Evolutionary conservation across 1,140 invertebrate species (phyloP).

Genomic region (Rhyzopertha dominica): DNA sequence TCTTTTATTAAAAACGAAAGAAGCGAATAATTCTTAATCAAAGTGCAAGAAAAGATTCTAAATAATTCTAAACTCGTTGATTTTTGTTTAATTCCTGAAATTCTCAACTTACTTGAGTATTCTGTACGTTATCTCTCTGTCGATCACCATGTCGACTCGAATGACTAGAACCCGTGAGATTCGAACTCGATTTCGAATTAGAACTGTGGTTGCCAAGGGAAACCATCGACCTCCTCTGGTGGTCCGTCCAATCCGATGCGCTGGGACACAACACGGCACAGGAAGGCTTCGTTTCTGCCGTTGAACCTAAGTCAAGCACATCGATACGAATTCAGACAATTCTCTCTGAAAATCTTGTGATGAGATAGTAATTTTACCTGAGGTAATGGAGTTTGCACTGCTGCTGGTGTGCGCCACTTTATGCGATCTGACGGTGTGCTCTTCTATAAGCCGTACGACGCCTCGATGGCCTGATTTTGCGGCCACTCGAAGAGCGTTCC

Average conservation of each 20-base stretch:
- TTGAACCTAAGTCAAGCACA: constrained; percentile 50
- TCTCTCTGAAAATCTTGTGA: background rate
- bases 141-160: constrained; percentile 42
- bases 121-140: constrained; percentile 33
- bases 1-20: background rate
- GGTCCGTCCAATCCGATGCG: constrained; percentile 54
- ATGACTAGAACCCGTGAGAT: constrained; percentile 54
- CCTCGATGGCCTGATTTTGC: constrained; percentile 70
- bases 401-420: constrained; percentile 48
- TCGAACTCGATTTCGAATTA: constrained; percentile 67
- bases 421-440: constrained; percentile 44
- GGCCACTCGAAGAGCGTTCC: constrained; percentile 71
- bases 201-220: constrained; percentile 66
- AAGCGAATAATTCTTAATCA: too few relatives aligned
- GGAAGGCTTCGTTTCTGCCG: constrained; percentile 64
- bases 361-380: constrained; percentile 37
- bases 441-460: constrained; percentile 64
- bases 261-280: constrained; percentile 56
- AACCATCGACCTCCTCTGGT: constrained; percentile 64
- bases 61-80: too few relatives aligned
- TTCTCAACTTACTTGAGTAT: constrained; percentile 18
- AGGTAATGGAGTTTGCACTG: constrained; percentile 57
- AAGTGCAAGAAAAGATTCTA: too few relatives aligned
- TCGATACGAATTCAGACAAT: too few relatives aligned
- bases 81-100: too few relatives aligned